These are phyloP conservation scores for Danio aesculapii DNA, from an alignment of 2,797 vertebrate genomes.

Conservation along the genomic window DNA sequence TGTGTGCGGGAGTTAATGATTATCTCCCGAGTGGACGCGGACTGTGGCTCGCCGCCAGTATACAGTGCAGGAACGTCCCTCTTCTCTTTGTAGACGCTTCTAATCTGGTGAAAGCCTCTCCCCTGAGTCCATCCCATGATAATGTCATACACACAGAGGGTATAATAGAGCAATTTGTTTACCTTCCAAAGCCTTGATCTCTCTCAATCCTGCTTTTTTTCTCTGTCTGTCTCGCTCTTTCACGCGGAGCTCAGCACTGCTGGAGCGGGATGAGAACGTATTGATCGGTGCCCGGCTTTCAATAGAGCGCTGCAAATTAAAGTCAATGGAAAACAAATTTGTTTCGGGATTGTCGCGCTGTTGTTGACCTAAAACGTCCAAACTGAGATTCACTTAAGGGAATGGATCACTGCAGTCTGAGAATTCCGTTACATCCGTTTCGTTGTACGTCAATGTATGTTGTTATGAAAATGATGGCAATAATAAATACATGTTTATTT, in stretches of 20 bases:
- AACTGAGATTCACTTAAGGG: slow-evolving; percentile 11
- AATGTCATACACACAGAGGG: slow-evolving; percentile 74
- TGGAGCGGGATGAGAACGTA: slow-evolving; percentile 32
- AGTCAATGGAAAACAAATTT: slow-evolving; percentile 24
- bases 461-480: no score
- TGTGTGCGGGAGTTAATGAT: slow-evolving; percentile 62
- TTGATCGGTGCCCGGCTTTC: slow-evolving; percentile 37
- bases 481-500: no score
- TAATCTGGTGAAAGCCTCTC: slow-evolving; percentile 70
- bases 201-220: slow-evolving; percentile 21
- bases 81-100: slow-evolving; percentile 62
- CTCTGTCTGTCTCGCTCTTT: slow-evolving; percentile 30
- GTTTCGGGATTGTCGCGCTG: slow-evolving; percentile 36
- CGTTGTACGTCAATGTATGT: no score
- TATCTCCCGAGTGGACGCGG: slow-evolving; percentile 39
- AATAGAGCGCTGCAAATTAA: slow-evolving; percentile 25
- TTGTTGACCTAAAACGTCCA: slow-evolving; percentile 19
- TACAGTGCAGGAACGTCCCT: slow-evolving; percentile 46
- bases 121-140: slow-evolving; percentile 73
- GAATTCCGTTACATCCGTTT: no score
- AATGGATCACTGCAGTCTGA: not conserved
- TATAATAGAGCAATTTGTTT: slow-evolving; percentile 86
- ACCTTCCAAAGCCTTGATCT: slow-evolving; percentile 76
- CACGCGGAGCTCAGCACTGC: slow-evolving; percentile 12
- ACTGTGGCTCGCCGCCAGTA: slow-evolving; percentile 40